Evolutionary conservation across 2,888 invertebrate genomes (phyloP).

Genomic region (Scaeva pyrastri): DNA sequence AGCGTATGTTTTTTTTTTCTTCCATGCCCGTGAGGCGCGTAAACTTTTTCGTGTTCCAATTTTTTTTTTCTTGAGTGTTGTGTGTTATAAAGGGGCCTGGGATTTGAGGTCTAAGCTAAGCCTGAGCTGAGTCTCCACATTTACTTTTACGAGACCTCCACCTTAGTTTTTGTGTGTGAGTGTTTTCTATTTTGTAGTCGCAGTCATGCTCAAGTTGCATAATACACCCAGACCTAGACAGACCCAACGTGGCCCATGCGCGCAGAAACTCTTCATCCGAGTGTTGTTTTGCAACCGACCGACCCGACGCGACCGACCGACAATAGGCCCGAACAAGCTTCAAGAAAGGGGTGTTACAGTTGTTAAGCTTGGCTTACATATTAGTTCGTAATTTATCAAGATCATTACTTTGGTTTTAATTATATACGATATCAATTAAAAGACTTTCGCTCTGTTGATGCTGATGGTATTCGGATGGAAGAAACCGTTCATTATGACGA

Average conservation of each 20-base stretch:
- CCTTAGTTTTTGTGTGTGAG: slow-evolving; percentile 67
- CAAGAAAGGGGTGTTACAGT: slow-evolving; percentile 14
- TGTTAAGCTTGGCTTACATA: no score
- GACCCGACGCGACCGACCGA: no score
- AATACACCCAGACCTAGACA: slow-evolving; percentile 26
- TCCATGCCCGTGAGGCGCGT: slow-evolving; percentile 68
- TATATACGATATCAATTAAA: not conserved
- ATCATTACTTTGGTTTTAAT: slow-evolving; percentile 49
- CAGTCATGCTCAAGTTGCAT: slow-evolving; percentile 50
- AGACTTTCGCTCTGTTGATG: slow-evolving; percentile 9
- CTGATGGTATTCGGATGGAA: no score
- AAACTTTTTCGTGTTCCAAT: slow-evolving; percentile 42
- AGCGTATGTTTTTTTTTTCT: not conserved
- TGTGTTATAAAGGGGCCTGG: slow-evolving; percentile 25
- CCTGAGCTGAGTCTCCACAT: slow-evolving; percentile 17
- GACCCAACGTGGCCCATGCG: slow-evolving; percentile 5
- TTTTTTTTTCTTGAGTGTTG: slow-evolving; percentile 17
- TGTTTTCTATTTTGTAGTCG: slow-evolving; percentile 11
- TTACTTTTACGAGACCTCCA: slow-evolving; percentile 75
- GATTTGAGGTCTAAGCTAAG: slow-evolving; percentile 17
- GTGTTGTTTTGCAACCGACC: slow-evolving; percentile 19
- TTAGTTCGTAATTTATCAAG: slow-evolving; percentile 40
- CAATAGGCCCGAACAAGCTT: slow-evolving; percentile 15
- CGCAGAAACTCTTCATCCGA: slow-evolving; percentile 47
- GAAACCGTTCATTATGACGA: not conserved